Conservation (phyloP, 1,140 invertebrate genomes). For the Pseudomyrmex cubaensis region DNA sequence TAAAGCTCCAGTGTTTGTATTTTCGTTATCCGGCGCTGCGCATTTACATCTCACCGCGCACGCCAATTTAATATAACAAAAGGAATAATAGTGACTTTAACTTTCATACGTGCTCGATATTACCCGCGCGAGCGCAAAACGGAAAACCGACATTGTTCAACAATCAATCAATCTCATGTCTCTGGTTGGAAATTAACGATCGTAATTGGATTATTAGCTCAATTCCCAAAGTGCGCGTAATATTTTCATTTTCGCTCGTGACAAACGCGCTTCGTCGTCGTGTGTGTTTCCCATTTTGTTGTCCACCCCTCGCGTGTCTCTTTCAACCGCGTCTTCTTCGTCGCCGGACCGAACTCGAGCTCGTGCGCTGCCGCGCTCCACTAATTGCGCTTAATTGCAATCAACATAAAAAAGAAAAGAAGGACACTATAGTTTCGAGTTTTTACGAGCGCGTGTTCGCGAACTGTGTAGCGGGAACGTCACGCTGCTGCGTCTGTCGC, state of each 20-base stretch:
- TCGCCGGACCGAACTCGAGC: not conserved
- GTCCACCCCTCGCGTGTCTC: not conserved
- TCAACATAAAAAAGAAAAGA: constrained; percentile 10
- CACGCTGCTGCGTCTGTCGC: not conserved
- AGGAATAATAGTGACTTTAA: constrained; percentile 37
- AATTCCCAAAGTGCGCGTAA: not conserved
- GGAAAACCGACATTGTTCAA: not conserved
- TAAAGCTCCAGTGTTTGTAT: not conserved
- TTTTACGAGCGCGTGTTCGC: constrained; percentile 24
- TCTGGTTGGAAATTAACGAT: constrained; percentile 10
- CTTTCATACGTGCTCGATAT: not conserved
- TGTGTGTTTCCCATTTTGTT: constrained; percentile 1
- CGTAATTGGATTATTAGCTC: not conserved
- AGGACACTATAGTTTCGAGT: not conserved
- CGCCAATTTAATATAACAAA: not conserved
- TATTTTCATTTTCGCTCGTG: constrained; percentile 37
- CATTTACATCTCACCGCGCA: not conserved
- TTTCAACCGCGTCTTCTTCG: not conserved
- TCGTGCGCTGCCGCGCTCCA: no score
- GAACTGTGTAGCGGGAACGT: constrained; percentile 16
- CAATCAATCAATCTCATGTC: constrained; percentile 19
- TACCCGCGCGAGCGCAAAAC: no score
- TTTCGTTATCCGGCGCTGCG: constrained; percentile 20
- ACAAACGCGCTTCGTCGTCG: not conserved
- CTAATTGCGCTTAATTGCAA: constrained; percentile 42